Percentiles rank a stretch among this genome's conserved stretches.
Conservation (phyloP, 2,888 invertebrate species). For the Hirtodrosophila histrioides region DNA sequence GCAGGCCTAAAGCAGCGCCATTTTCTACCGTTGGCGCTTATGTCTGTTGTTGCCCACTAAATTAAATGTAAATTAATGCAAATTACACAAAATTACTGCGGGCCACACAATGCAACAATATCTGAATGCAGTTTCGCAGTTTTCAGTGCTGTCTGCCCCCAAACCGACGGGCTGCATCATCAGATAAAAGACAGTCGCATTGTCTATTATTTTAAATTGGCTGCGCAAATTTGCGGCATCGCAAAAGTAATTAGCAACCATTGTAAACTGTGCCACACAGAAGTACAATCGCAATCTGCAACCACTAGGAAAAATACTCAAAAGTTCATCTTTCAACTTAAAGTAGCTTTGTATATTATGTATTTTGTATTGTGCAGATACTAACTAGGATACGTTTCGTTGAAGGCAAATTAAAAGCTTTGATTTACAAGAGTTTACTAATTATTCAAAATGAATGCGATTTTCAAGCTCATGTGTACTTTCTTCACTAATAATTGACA, state of each 20-base stretch:
- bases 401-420: too few species aligned
- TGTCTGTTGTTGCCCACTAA: constrained; percentile 44
- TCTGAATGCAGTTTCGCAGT: constrained; percentile 23
- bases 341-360: too few species aligned
- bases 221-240: constrained; percentile 73
- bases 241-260: constrained; percentile 70
- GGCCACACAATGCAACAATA: constrained; percentile 42
- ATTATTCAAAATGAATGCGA: too few species aligned
- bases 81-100: constrained; percentile 74
- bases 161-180: constrained; percentile 44
- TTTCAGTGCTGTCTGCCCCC: constrained; percentile 24
- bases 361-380: too few species aligned
- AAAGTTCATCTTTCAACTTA: neutral
- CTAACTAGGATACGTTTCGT: too few species aligned
- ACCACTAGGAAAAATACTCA: constrained; percentile 1
- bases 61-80: constrained; percentile 81
- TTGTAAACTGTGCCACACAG: constrained; percentile 57
- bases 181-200: constrained; percentile 64
- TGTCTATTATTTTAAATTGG: constrained; percentile 77
- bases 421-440: too few species aligned
- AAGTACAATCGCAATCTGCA: constrained; percentile 17
- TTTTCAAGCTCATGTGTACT: too few species aligned
- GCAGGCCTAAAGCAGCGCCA: constrained; percentile 60
- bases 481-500: too few species aligned
- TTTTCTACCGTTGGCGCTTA: constrained; percentile 12